Base-by-base conservation (phyloP, 2,113 vertebrate genomes). In the Prunella fulvescens region DNA sequence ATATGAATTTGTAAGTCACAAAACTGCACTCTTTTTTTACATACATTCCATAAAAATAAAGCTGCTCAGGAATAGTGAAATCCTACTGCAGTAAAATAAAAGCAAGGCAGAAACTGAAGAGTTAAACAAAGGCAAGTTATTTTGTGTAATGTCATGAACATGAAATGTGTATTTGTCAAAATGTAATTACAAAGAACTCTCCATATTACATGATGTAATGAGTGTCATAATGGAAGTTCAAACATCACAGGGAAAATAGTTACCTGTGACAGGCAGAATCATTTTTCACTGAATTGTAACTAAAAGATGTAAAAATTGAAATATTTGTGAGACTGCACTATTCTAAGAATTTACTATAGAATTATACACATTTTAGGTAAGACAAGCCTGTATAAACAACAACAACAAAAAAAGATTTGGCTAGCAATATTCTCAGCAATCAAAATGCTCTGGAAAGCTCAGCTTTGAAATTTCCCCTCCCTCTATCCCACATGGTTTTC, bases 111-210 rank as follows among this genome's bases (percentile, higher is more conserved):
- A 73, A 86, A 8, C 7, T 17, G 25, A 77, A 65, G 40, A 86
- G 44, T 73, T 90, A 84, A 83, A 39, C 29, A 69, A 61, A 81
- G 7, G 11, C 18, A 79, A 35, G 2, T 51, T 94, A 73, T 78
- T 92, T 81, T 71, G 48, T 84, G 28, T 28, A 83, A 62, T 19
- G 39, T 57, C 81, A 65, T 33, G 31, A 79, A 89, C 42, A 44
- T 29, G n/a, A 81, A 87, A 77, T 29, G 31, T 64, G 33, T 76
- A 74, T 95, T 92, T 91, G 57, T 86, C 80, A 90, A 71, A 94
- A 78, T 14, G 48, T 53, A 93, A 94, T 88, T 92, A 81, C 40
- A 81, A 90, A 92, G 40, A 73, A 35, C 58, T 58, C 73, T 60
- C 61, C 62, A 44, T 37, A 76, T 74, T 67, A 58, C 39, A 53